Percentiles rank a stretch among this genome's conserved stretches.
phyloP scores from a whole-genome alignment of 2,888 invertebrate species.

The Anodontia alba region DNA sequence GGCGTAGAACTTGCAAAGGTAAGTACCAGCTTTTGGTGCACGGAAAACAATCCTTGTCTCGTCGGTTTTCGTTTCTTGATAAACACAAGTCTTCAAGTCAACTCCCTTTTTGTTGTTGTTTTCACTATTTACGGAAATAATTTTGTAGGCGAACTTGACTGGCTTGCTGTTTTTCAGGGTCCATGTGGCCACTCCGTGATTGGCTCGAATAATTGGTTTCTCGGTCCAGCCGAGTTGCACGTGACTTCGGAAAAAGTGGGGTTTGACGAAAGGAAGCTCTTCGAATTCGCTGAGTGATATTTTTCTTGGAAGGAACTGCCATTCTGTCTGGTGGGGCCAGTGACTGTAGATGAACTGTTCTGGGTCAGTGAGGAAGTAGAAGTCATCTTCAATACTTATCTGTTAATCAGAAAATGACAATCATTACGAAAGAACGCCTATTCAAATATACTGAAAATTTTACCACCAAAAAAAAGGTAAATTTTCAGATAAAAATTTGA shows the following conservation, averaged over 20 bases:
- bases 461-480: no score
- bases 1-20: slow-evolving; percentile 66
- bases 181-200: slow-evolving; percentile 64
- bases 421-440: no score
- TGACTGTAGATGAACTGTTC: slow-evolving; percentile 71
- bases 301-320: slow-evolving; percentile 69
- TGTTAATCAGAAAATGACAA: slow-evolving; percentile 17
- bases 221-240: slow-evolving; percentile 66
- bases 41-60: slow-evolving; percentile 64
- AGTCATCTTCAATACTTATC: slow-evolving; percentile 63
- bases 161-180: slow-evolving; percentile 63
- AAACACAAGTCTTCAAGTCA: slow-evolving; percentile 59
- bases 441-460: no score
- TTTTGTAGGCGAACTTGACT: slow-evolving; percentile 61
- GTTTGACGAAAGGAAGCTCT: slow-evolving; percentile 69
- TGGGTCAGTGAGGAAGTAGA: slow-evolving; percentile 71
- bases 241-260: slow-evolving; percentile 63
- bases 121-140: slow-evolving; percentile 31
- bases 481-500: no score
- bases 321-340: slow-evolving; percentile 67
- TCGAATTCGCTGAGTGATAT: slow-evolving; percentile 68
- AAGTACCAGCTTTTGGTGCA: slow-evolving; percentile 61
- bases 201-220: slow-evolving; percentile 61
- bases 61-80: slow-evolving; percentile 63
- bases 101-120: slow-evolving; percentile 45